Percentiles rank a stretch among this genome's conserved stretches.
Evolutionary conservation across 2,113 vertebrate genomes (phyloP).

Genomic region (Oryzias woworae): DNA sequence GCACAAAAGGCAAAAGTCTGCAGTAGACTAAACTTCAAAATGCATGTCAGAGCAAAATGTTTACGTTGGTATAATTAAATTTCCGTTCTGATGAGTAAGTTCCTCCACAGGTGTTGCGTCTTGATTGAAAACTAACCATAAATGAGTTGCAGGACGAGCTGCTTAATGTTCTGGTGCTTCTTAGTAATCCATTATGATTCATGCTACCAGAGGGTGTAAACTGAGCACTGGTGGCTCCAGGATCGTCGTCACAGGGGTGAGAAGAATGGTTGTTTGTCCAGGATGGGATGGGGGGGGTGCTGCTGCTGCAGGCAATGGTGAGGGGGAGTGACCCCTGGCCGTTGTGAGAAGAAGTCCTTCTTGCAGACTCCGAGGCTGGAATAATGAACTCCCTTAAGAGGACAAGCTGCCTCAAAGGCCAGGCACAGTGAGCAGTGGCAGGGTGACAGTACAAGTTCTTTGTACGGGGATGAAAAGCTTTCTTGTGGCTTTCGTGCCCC

Average conservation of each 20-base stretch:
- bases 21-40: no score
- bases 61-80: no score
- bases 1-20: no score
- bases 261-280: slow-evolving; percentile 73
- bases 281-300: slow-evolving; percentile 8
- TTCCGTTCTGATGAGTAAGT: slow-evolving; percentile 1
- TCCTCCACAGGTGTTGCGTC: slow-evolving; percentile 60
- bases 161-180: slow-evolving; percentile 57
- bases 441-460: slow-evolving; percentile 63
- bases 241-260: slow-evolving; percentile 67
- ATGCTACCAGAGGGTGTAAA: slow-evolving; percentile 48
- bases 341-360: slow-evolving; percentile 68
- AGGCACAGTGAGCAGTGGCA: slow-evolving; percentile 51
- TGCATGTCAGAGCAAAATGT: no score
- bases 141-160: slow-evolving; percentile 35
- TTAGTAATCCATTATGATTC: slow-evolving; percentile 63
- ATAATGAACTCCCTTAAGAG: slow-evolving; percentile 74
- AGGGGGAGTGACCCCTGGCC: slow-evolving; percentile 61
- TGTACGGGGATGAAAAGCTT: slow-evolving; percentile 70
- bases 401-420: slow-evolving; percentile 69
- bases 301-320: slow-evolving; percentile 37
- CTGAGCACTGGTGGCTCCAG: slow-evolving; percentile 59
- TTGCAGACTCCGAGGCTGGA: slow-evolving; percentile 57
- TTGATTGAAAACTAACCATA: slow-evolving; percentile 56
- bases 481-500: slow-evolving; percentile 61